Percentiles rank a stretch among this genome's conserved stretches.
Conservation (phyloP, 2,888 invertebrate genomes). For the Arrhopalites spinosus region DNA sequence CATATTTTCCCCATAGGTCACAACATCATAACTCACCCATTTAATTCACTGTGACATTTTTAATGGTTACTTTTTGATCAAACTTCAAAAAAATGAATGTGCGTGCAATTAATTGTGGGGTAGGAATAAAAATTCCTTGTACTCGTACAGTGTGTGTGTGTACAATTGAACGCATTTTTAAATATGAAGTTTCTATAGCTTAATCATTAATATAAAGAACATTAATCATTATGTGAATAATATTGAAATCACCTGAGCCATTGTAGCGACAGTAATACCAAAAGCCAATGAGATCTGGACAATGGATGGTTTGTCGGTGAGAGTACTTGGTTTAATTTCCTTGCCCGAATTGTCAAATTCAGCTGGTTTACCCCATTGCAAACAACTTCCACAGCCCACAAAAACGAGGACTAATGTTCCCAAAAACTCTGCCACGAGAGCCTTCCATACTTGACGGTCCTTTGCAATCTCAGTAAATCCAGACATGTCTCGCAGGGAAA, state of each 20-base stretch:
- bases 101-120: no score
- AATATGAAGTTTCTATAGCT: no score
- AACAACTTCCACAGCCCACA: conserved; percentile 83
- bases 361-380: conserved; percentile 64
- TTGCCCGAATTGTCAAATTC: conserved; percentile 40
- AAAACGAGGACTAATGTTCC: conserved; percentile 86
- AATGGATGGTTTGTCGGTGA: conserved; percentile 39
- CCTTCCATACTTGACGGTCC: conserved; percentile 72
- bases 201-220: no score
- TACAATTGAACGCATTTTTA: no score
- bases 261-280: conserved; percentile 54
- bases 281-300: conserved; percentile 54
- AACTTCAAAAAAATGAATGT: no score
- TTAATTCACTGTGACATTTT: no score
- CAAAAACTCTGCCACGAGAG: conserved; percentile 83
- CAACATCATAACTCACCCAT: no score
- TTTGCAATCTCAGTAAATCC: conserved; percentile 75
- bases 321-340: conserved; percentile 12
- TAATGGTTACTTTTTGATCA: neutral
- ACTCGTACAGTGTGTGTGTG: no score
- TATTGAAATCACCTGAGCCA: conserved; percentile 49
- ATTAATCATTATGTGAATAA: no score
- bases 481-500: conserved; percentile 62
- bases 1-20: no score
- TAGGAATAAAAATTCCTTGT: no score